Base-by-base conservation (phyloP, 1,140 invertebrate genomes). In the Prorops nasuta region DNA sequence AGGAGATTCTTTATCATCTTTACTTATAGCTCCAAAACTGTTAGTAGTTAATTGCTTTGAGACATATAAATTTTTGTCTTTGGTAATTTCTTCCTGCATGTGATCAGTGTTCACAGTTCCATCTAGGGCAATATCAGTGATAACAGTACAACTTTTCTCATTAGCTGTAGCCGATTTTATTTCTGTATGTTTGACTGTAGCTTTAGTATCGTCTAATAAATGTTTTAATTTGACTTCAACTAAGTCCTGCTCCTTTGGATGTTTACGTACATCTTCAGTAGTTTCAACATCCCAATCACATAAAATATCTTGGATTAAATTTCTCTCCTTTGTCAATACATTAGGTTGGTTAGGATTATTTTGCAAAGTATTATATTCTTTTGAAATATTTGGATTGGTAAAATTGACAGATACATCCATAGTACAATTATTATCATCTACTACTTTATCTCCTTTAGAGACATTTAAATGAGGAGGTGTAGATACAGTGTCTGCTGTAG, bases 251-350 rank as follows among this genome's bases (percentile, higher is more conserved):
- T 52, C 32, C 22, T 66, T 56, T n/a, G n/a, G n/a, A n/a, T n/a
- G n/a, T n/a, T n/a, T n/a, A n/a, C n/a, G n/a, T 16, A 57, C 42
- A 42, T 19, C 16, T 0, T 34, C 35, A 17, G 62, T 46, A 19
- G 32, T 53, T 20, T 76, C 71, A n/a, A 73, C 71, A 3, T 76
- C 72, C 76, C 76, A 78, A 41, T 78, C 76, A 37, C 77, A 72
- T 44, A 74, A 75, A 10, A 78, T 78, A 41, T 73, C 71, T 43
- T 78, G 70, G 41, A 78, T 74, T 2, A 77, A 67, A 41, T 70
- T 77, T 20, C 72, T 63, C 20, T 66, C 63, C 21, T 68, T 75
- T 17, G 56, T 58, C 7, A 54, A 36, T 6, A 41, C 9, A 9
- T 51, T 22, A n/a, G 14, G 16, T 1, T 34, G 19, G 18, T 36